A percentile compares a stretch with the other conserved stretches of the same genome.
Evolutionary conservation across 2,888 invertebrate genomes (phyloP).

Genomic region (Scaptomyza cyrtandrae): DNA sequence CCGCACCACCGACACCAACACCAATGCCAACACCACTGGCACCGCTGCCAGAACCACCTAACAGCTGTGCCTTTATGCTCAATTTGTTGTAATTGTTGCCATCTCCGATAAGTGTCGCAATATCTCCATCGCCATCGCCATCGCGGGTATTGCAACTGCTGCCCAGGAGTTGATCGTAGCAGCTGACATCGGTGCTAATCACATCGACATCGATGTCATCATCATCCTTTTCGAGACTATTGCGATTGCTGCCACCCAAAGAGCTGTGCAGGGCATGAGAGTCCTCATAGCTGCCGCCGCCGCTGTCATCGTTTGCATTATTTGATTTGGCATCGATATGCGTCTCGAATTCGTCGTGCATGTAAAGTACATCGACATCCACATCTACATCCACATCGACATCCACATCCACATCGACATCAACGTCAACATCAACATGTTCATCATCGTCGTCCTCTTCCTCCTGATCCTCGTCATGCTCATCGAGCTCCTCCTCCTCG

Average conservation of each 20-base stretch:
- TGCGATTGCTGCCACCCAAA: slow-evolving; percentile 83
- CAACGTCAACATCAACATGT: slow-evolving; percentile 16
- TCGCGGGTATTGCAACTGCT: slow-evolving; percentile 82
- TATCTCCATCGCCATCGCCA: slow-evolving; percentile 71
- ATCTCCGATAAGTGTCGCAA: slow-evolving; percentile 80
- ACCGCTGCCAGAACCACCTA: not conserved
- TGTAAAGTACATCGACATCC: slow-evolving; percentile 44
- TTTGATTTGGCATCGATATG: slow-evolving; percentile 82
- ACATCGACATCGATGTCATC: slow-evolving; percentile 84
- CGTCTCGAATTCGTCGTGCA: slow-evolving; percentile 83
- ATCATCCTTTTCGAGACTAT: slow-evolving; percentile 84
- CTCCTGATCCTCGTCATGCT: slow-evolving; percentile 68
- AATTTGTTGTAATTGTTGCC: slow-evolving; percentile 61
- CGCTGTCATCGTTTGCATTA: slow-evolving; percentile 84
- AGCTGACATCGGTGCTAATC: slow-evolving; percentile 84
- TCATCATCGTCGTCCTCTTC: slow-evolving; percentile 34
- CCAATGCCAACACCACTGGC: slow-evolving; percentile 22
- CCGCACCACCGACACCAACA: slow-evolving; percentile 12
- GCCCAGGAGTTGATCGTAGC: slow-evolving; percentile 83
- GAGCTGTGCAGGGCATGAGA: slow-evolving; percentile 84
- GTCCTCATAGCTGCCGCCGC: slow-evolving; percentile 84
- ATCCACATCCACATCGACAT: not conserved
- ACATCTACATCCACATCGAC: slow-evolving; percentile 56
- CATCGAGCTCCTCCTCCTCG: slow-evolving; percentile 68
- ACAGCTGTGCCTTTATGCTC: slow-evolving; percentile 36